Evolutionary conservation across 1,140 invertebrate species (phyloP).

Genomic region (Listronotus oregonensis): DNA sequence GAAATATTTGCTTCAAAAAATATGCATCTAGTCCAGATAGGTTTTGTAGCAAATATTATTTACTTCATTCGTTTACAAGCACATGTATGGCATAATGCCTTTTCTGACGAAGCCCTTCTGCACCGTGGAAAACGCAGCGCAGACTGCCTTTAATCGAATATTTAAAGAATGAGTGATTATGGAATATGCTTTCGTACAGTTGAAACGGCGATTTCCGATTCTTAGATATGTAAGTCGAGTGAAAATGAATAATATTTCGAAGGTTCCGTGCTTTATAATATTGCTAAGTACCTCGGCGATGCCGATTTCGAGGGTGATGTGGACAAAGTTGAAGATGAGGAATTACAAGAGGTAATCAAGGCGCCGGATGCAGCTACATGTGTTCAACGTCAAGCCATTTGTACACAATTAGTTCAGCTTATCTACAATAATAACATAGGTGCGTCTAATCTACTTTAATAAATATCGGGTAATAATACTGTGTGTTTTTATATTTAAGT

Average conservation of each 20-base stretch:
- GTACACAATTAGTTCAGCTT: background rate
- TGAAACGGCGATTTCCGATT: constrained; percentile 13
- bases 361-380: background rate
- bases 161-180: background rate
- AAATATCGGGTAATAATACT: too few relatives aligned
- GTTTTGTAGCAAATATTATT: too few relatives aligned
- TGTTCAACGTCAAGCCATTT: background rate
- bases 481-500: too few relatives aligned
- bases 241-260: constrained; percentile 6
- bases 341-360: background rate
- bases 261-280: constrained; percentile 15
- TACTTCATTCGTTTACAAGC: too few relatives aligned
- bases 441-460: too few relatives aligned
- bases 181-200: constrained; percentile 13
- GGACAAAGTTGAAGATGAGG: background rate
- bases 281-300: constrained; percentile 12
- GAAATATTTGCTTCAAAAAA: too few relatives aligned
- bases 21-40: too few relatives aligned
- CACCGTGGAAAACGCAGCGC: too few relatives aligned
- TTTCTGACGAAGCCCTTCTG: too few relatives aligned
- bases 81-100: too few relatives aligned
- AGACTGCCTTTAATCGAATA: constrained; percentile 6
- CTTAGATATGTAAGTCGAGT: constrained; percentile 12
- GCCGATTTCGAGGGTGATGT: constrained; percentile 9
- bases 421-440: constrained; percentile 1